Base-by-base conservation (phyloP, 53 echinoderm and acorn worm genomes). In the Stichopus horrens region DNA sequence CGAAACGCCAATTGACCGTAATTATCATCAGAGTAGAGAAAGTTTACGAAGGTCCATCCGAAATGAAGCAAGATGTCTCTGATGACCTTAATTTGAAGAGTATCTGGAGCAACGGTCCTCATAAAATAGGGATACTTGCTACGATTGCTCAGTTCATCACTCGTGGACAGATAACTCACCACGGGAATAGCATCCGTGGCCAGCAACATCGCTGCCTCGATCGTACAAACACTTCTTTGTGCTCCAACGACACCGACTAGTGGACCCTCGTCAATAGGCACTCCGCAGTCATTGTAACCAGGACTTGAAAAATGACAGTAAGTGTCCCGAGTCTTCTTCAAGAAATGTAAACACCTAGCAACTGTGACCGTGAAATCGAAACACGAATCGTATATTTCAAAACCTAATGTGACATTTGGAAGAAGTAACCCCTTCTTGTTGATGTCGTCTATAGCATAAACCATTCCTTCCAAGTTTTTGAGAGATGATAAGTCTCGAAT, bases 381-480 rank as follows among this genome's bases (percentile, higher is more conserved):
- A 75, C 96, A 96, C 52, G 96, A 93, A 76, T 96, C 96, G 83
- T 92, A 91, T 56, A 96, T 93, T 77, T 96, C 94, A 79, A 96
- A 96, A 7, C 96, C 96, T 37, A 96, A 60, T 1, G 74, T 75
- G 37, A 94, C 75, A 9, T 88, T 88, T 9, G 96, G 93, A 11
- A 96, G 83, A 13, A 95, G 73, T 9, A 54, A 13, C 5, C 52
- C 86, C 75, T 91, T 83, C 11, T 76, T 85, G 89, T 96, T 96
- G 87, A 96, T 92, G 16, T 83, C 87, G 9, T 90, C 90, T 11
- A 96, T 89, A 18, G 95, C 93, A 76, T 92, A 96, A 9, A 89
- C 91, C 92, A 96, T 91, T 9, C 93, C 96, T 55, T 96, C 96
- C 7, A 96, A 89, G 22, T 88, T 90, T 77, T 93, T 93, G 22